A percentile compares a stretch with the other conserved stretches of the same genome.
Conservation (phyloP, 1,140 invertebrate genomes). For the Anastrepha obliqua region DNA sequence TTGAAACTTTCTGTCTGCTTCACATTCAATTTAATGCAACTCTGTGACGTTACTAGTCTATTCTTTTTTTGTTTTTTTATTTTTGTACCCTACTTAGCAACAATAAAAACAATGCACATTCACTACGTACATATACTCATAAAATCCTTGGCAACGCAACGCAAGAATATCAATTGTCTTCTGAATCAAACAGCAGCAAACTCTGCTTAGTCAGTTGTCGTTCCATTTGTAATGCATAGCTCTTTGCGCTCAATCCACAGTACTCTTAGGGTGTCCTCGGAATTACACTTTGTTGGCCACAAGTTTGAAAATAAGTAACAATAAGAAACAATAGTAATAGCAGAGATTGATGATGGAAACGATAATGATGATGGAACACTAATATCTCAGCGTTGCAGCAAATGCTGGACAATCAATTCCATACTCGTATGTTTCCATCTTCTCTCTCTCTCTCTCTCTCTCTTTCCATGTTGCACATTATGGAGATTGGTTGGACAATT, state of each 20-base stretch:
- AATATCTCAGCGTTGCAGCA: background rate
- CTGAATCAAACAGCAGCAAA: background rate
- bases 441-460: too few relatives aligned
- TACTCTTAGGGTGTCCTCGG: background rate
- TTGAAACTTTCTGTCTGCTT: background rate
- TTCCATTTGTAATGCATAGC: background rate
- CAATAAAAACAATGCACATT: background rate
- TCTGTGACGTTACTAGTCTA: background rate
- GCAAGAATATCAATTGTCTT: constrained; percentile 31
- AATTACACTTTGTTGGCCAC: constrained; percentile 49
- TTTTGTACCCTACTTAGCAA: background rate
- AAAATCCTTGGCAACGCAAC: constrained; percentile 4
- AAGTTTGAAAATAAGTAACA: constrained; percentile 29
- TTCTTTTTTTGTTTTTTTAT: background rate
- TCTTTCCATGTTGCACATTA: too few relatives aligned
- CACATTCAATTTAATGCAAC: background rate
- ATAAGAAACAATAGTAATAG: constrained; percentile 17
- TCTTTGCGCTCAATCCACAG: background rate
- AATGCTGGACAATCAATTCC: constrained; percentile 32
- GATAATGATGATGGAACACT: constrained; percentile 37
- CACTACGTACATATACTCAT: background rate
- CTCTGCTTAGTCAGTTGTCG: background rate
- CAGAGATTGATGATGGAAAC: constrained; percentile 44
- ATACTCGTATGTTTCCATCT: background rate
- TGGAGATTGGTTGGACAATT: too few relatives aligned